These are phyloP conservation scores for Sthenelais limicola DNA, from an alignment of 2,888 invertebrate species.

Conservation along the genomic window DNA sequence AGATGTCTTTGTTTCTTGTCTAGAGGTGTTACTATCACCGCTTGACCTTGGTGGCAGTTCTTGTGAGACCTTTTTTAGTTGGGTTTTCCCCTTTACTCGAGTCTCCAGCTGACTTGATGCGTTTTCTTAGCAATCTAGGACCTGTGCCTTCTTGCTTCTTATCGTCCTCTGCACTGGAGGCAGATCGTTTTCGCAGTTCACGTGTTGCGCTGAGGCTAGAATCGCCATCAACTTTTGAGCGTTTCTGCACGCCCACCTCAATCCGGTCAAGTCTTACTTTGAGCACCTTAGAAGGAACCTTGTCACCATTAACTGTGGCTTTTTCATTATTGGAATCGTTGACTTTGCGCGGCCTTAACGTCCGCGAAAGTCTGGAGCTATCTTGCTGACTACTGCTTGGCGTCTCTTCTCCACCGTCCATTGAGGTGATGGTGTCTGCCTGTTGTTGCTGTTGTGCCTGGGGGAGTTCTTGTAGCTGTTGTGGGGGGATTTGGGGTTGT, in stretches of 20 bases:
- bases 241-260: conserved; percentile 9
- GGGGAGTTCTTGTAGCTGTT: too few relatives aligned
- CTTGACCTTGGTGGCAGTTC: conserved; percentile 26
- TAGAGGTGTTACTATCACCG: too few relatives aligned
- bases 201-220: not conserved
- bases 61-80: conserved; percentile 3
- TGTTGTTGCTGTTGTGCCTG: too few relatives aligned
- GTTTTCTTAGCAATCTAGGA: conserved; percentile 10
- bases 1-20: too few relatives aligned
- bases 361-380: conserved; percentile 1
- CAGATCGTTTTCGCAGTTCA: conserved; percentile 25
- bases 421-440: conserved; percentile 17
- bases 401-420: conserved; percentile 25
- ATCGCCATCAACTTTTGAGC: conserved; percentile 8
- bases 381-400: conserved; percentile 8
- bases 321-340: not conserved
- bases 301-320: conserved; percentile 21
- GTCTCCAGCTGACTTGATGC: conserved; percentile 32
- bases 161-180: conserved; percentile 6
- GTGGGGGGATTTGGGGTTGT: too few relatives aligned
- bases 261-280: conserved; percentile 27
- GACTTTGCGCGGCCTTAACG: conserved; percentile 21
- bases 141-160: conserved; percentile 15
- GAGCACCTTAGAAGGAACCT: conserved; percentile 27
- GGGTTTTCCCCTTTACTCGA: not conserved